These are phyloP conservation scores for Pandemis cinnamomeana DNA, from an alignment of 2,888 invertebrate genomes.

Conservation along the genomic window DNA sequence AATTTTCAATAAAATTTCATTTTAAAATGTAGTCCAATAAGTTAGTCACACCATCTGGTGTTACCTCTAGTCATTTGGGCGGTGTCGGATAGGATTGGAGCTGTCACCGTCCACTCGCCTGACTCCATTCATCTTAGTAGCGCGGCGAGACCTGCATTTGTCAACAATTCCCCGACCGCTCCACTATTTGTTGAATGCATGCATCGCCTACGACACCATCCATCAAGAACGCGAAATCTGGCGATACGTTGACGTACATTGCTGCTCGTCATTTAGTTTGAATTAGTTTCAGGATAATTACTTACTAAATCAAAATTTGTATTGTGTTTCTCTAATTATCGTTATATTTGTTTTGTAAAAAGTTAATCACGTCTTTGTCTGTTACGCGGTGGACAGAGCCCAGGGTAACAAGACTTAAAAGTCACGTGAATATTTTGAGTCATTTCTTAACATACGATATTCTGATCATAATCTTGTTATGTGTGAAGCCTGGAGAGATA, in stretches of 20 bases:
- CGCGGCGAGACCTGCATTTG: constrained; percentile 41
- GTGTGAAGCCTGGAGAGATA: too few species aligned
- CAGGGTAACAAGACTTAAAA: too few species aligned
- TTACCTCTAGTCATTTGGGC: not conserved
- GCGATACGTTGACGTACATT: constrained; percentile 17
- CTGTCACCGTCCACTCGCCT: constrained; percentile 22
- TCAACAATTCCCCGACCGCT: constrained; percentile 43
- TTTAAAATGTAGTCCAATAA: not conserved
- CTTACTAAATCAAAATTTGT: not conserved
- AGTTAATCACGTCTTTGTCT: too few species aligned
- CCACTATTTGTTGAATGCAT: constrained; percentile 44
- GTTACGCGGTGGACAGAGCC: too few species aligned
- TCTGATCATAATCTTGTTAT: too few species aligned
- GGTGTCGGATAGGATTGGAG: not conserved
- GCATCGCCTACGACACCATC: constrained; percentile 44
- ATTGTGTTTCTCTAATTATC: not conserved
- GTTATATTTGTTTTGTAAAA: too few species aligned
- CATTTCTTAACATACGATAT: too few species aligned
- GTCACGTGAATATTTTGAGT: too few species aligned
- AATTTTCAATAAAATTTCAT: too few species aligned
- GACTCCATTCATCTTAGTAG: constrained; percentile 41
- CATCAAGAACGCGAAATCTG: constrained; percentile 32
- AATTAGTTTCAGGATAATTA: not conserved
- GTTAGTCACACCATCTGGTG: not conserved
- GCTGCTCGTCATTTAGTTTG: not conserved